These are phyloP conservation scores for Aquatica leii DNA, from an alignment of 2,888 invertebrate species.

Conservation along the genomic window DNA sequence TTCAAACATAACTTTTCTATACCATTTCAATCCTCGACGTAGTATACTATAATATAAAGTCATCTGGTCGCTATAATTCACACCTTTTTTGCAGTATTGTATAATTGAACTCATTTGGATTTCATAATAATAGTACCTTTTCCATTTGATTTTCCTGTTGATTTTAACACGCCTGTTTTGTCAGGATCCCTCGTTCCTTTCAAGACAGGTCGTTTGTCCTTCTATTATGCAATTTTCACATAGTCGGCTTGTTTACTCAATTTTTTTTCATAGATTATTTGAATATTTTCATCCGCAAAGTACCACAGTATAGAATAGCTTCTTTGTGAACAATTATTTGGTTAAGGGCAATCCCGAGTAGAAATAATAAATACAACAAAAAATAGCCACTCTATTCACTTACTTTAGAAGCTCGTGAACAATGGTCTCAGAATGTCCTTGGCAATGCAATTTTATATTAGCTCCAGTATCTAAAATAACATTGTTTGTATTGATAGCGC, in stretches of 20 bases:
- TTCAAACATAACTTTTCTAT: neutral
- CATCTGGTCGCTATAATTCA: neutral
- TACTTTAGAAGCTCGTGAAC: no score
- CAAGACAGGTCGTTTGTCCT: neutral
- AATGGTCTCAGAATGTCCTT: no score
- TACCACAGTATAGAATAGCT: neutral
- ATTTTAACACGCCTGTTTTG: neutral
- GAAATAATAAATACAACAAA: neutral
- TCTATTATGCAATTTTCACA: neutral
- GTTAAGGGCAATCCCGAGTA: no score
- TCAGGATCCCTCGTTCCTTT: neutral
- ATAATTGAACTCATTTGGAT: neutral
- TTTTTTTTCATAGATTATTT: neutral
- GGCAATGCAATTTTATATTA: neutral
- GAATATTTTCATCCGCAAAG: neutral
- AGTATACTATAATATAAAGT: neutral
- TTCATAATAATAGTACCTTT: neutral
- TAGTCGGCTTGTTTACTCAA: neutral
- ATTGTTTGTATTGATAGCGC: no score
- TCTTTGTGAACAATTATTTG: neutral
- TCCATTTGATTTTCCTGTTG: neutral
- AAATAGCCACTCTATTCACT: no score
- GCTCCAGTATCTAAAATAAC: no score
- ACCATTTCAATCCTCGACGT: no score
- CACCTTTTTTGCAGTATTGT: neutral